A percentile compares a stretch with the other conserved stretches of the same genome.
These are phyloP conservation scores for Bombus sibiricus DNA, from an alignment of 1,140 invertebrate species.

Conservation along the genomic window DNA sequence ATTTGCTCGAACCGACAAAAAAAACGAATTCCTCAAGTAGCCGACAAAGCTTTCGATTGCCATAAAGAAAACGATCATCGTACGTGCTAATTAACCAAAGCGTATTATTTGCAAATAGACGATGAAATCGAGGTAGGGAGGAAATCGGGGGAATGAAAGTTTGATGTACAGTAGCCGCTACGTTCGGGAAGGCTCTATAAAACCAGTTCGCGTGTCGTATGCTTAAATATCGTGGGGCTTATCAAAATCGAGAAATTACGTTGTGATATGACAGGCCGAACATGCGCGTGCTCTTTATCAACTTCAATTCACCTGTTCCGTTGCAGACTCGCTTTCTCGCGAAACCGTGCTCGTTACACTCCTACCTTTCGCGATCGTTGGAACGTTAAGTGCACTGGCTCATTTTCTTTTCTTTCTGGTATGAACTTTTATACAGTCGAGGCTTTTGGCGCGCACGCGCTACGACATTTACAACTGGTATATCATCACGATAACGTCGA, in stretches of 20 bases:
- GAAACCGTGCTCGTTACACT: not conserved
- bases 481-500: not conserved
- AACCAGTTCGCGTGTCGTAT: constrained; percentile 16
- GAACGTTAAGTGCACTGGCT: constrained; percentile 3
- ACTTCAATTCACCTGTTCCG: constrained; percentile 7
- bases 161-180: not conserved
- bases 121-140: not conserved
- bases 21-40: not conserved
- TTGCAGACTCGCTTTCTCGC: constrained; percentile 7
- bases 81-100: constrained; percentile 15
- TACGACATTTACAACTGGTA: not conserved
- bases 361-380: not conserved
- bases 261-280: constrained; percentile 6
- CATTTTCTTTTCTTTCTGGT: not conserved
- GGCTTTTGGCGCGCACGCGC: not conserved
- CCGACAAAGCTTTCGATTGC: not conserved
- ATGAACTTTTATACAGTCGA: not conserved
- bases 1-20: not conserved
- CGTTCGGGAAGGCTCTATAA: not conserved
- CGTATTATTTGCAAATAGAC: not conserved
- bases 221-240: not conserved
- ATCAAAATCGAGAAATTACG: constrained; percentile 37
- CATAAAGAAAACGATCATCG: not conserved
- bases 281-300: constrained; percentile 15
- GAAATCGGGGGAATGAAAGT: constrained; percentile 27